Evolutionary conservation across 2,113 vertebrate genomes (phyloP), one percentile per base, ranked within the genome.

Genomic region (Cinclus mexicanus): DNA sequence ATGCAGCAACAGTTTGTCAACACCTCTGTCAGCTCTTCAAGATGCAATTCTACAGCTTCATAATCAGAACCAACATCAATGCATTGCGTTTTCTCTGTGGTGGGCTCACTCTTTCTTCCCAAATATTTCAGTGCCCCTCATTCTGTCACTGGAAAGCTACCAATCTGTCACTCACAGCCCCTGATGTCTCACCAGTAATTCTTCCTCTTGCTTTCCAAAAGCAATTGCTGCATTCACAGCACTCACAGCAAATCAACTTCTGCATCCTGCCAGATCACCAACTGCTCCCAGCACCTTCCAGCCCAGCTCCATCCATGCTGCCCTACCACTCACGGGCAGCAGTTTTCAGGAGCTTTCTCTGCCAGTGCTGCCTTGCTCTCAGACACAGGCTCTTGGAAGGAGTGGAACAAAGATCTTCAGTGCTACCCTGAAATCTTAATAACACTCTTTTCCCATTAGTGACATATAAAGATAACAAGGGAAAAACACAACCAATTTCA

Each of bases 101-200:
- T 90, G 83, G 90, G 56, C 85, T 81, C 71, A 70, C 90, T 95
- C 63, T 91, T 91, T 91, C 84, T 94, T 85, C 85, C 78, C 90
- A 95, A 83, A 90, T 94, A 93, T 83, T 95, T 94, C 79, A 93
- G 41, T 2, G 33, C 63, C 92, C 85, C 94, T 96, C 92, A 74
- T 78, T 81, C 86, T 95, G 85, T 92, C 92, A 88, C 37, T 96
- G 92, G 94, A 97, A 96, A 94, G 87, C 37, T 80, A 90, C 85
- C 92, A 96, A 95, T 63, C 92, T 95, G 96, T 95, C 96, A 96
- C 52, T 96, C 93, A 96, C 50, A 86, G 81, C 59, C 76, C 59
- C 71, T 90, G 84, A 77, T 85, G 42, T 90, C 90, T 95, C 94
- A 90, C 93, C 93, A 95, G 85, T 80, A 89, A 92, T 92, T 95